Evolutionary conservation across 2,888 invertebrate genomes (phyloP).

Genomic region (Yponomeuta cagnagella): DNA sequence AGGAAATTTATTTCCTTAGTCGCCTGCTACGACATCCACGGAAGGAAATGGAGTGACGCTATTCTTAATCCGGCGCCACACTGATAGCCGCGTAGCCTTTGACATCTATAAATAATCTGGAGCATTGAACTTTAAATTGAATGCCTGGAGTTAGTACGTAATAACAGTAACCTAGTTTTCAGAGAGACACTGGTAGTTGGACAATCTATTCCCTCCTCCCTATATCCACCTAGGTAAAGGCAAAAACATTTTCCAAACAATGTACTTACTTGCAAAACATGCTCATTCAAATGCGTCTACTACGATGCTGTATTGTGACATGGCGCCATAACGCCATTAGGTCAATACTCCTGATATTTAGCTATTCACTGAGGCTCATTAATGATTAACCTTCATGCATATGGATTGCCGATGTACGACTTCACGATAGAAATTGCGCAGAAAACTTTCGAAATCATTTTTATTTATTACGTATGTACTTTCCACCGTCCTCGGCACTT

Average conservation of each 20-base stretch:
- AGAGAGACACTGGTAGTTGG: no score
- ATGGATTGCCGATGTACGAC: conserved; percentile 25
- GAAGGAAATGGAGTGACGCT: no score
- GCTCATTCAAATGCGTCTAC: background rate
- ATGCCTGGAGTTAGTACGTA: no score
- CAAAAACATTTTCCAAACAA: background rate
- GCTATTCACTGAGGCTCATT: conserved; percentile 37
- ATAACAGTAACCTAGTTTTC: no score
- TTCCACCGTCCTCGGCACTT: conserved; percentile 1
- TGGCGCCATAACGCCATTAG: conserved; percentile 5
- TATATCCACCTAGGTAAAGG: no score
- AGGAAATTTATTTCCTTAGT: no score
- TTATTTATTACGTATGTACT: conserved; percentile 15
- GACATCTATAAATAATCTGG: no score
- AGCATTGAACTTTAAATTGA: no score
- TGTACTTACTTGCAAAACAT: background rate
- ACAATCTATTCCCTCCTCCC: no score
- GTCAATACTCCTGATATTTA: conserved; percentile 46
- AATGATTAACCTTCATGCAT: conserved; percentile 43
- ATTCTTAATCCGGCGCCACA: no score
- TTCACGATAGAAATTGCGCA: conserved; percentile 23
- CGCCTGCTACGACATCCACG: no score
- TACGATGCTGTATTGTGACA: background rate
- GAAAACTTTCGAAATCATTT: background rate
- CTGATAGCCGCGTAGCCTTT: no score